Base-by-base conservation (phyloP, 1,140 invertebrate genomes). In the Microplitis demolitor region DNA sequence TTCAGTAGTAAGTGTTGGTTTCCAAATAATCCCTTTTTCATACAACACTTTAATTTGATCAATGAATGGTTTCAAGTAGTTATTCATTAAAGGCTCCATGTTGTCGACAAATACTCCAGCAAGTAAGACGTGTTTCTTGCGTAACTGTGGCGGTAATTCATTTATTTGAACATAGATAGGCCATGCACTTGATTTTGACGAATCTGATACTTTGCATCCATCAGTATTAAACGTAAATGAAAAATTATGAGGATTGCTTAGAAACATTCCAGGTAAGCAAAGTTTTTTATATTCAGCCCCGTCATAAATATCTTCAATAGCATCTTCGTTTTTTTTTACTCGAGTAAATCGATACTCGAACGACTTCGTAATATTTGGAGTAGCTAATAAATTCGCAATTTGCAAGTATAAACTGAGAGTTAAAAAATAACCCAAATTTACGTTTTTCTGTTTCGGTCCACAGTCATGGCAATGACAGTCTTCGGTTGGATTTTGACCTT, bases 271-370 rank as follows among this genome's bases (percentile, higher is more conserved):
- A 8, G 66, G 50, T 33, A 4, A 13, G 24, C 37, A 33, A 11
- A 53, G 50, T 2, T 33, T 50, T 54, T 16, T n/a, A 54, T 68
- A 68, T n/a, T 33, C 45, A n/a, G 1, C 50, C 4, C 66, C 66
- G 54, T 76, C 74, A 51, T 73, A 76, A 54, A 76, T 69, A 11
- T 76, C 71, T 70, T 76, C 74, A 2, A 73, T 66, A 37, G 33
- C 39, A 2, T 66, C 45, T 3, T 13, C n/a, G 51, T 71, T 50
- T 33, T 39, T 35, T 16, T 76, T 76, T 4, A 60, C 6, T 53
- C 69, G 14, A 4, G 35, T 76, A n/a, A 54, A 9, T 31, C 66
- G 63, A 31, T 71, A 70, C n/a, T 66, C 35, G 3, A 74, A 50
- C 1, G 62, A 66, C 60, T 68, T 35, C 2, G 0, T 1, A 16